Evolutionary conservation across 2,888 invertebrate genomes (phyloP), one percentile per base, ranked within the genome.

Genomic region (Zootermopsis nevadensis): DNA sequence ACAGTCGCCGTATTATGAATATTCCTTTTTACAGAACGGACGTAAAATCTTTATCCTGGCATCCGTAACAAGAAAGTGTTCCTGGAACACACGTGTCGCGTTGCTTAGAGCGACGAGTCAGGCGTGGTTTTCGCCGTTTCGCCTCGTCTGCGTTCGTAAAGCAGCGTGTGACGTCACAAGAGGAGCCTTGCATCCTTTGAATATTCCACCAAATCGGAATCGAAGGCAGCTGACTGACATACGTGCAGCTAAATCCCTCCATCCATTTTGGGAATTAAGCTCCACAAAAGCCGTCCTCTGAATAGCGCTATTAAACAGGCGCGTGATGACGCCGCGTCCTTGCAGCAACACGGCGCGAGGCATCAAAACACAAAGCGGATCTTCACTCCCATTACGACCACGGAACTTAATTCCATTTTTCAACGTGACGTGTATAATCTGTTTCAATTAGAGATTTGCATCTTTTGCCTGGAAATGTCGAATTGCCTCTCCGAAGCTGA

Each of bases 341-440:
- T 15, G 15, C 55, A 22, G 55, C 55, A 15, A 22, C 24, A 22
- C 22, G 12, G n/a, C 24, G 55, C n/a, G 55, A n/a, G 22, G 22
- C 42, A 42, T 55, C 22, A 55, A 2, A 55, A 55, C 22, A 55
- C 55, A 19, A 55, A 55, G 55, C 22, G 12, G 12, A 22, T 55
- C 55, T 55, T 55, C 55, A 55, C 55, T 55, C 0, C 55, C 55
- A 55, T 55, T 55, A 55, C 22, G 12, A 15, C 24, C n/a, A n/a
- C 55, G 22, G 55, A 55, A 55, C 22, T 8, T 67, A 67, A 67
- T 67, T 67, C 19, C 67, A 67, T 67, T 67, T 67, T 67, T 67
- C 67, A 67, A 31, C 31, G 27, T 67, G 67, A 67, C 30, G 31
- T 6, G 2, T 67, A 67, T 67, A 67, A 67, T 67, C 67, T 31